Percentiles rank a stretch among this genome's conserved stretches.
These are phyloP conservation scores for Carterocephalus palaemon DNA, from an alignment of 2,888 invertebrate species.

Conservation along the genomic window DNA sequence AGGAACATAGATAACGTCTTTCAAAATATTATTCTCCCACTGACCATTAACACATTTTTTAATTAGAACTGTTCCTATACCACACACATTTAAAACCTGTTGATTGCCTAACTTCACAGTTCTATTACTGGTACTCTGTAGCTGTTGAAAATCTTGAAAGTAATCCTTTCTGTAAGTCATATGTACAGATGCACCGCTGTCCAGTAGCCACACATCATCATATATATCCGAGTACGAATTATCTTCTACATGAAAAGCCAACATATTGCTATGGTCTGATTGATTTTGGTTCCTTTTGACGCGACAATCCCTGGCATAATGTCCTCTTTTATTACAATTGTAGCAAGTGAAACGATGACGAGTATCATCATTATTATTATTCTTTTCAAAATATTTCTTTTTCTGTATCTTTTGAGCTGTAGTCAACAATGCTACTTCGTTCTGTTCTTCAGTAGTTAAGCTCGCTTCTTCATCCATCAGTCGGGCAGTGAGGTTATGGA, in stretches of 20 bases:
- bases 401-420: background rate
- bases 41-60: slow-evolving; percentile 29
- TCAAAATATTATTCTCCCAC: slow-evolving; percentile 26
- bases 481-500: slow-evolving; percentile 32
- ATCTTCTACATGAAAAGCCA: slow-evolving; percentile 28
- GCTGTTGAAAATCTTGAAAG: slow-evolving; percentile 27
- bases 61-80: slow-evolving; percentile 30
- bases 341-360: slow-evolving; percentile 32
- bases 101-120: slow-evolving; percentile 31
- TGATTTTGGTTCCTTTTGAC: slow-evolving; percentile 10
- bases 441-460: slow-evolving; percentile 20
- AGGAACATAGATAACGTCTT: slow-evolving; percentile 20
- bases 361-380: background rate
- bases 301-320: slow-evolving; percentile 33
- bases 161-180: slow-evolving; percentile 30
- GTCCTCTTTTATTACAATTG: slow-evolving; percentile 31
- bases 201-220: slow-evolving; percentile 28
- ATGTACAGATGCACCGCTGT: slow-evolving; percentile 33
- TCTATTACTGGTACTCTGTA: slow-evolving; percentile 17
- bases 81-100: slow-evolving; percentile 29
- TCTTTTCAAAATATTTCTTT: background rate
- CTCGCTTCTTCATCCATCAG: slow-evolving; percentile 31
- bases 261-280: too few species aligned
- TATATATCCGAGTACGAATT: slow-evolving; percentile 3
- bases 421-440: slow-evolving; percentile 24